Percentiles rank a stretch among this genome's conserved stretches.
Conservation (phyloP, 2,797 vertebrate genomes). For the Coendou prehensilis region DNA sequence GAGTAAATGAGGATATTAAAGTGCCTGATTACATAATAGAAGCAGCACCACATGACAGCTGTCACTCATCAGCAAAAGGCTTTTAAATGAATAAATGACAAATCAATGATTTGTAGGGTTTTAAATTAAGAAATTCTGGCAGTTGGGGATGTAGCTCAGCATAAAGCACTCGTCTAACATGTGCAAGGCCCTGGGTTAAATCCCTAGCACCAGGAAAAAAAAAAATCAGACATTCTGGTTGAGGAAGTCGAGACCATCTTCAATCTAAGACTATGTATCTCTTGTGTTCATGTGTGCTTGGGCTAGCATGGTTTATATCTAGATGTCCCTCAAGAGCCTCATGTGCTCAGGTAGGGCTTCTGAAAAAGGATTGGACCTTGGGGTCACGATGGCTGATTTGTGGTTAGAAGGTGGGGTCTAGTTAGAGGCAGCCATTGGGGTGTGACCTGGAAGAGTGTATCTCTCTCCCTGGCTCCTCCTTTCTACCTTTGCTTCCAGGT, state of each 20-base stretch:
- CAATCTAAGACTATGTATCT: background rate
- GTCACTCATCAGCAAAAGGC: background rate
- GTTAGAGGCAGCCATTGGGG: background rate
- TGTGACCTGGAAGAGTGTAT: background rate
- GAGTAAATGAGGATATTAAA: slow-evolving; percentile 42
- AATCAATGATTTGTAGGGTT: background rate
- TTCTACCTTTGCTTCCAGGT: background rate
- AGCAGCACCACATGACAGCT: background rate
- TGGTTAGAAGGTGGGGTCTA: background rate
- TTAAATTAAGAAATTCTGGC: background rate
- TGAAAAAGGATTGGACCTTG: background rate
- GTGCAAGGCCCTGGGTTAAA: background rate
- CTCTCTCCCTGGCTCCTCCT: background rate
- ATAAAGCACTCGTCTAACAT: background rate
- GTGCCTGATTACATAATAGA: background rate
- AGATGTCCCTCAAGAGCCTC: background rate
- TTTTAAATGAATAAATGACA: slow-evolving; percentile 16
- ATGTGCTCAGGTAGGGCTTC: background rate
- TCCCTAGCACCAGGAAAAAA: background rate
- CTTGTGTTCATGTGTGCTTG: background rate
- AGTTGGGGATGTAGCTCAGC: background rate
- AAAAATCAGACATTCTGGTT: background rate
- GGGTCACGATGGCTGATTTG: background rate
- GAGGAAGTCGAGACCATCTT: background rate
- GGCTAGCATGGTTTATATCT: background rate